Base-by-base conservation (phyloP, 2,797 vertebrate species). In the Hydrolagus colliei region DNA sequence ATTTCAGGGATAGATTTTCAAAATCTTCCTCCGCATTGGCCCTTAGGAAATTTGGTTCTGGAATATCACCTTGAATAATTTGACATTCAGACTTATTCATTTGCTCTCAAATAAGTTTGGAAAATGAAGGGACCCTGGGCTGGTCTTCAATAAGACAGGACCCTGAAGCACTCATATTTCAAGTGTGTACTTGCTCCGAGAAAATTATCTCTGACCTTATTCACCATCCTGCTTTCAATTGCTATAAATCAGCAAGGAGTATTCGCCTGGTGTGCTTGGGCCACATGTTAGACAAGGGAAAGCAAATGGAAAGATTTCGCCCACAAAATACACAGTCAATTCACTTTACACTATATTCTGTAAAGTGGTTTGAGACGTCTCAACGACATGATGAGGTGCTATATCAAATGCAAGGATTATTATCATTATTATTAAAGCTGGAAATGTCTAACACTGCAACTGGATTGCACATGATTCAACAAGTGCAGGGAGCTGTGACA, bases 61-160 rank as follows among this genome's bases (percentile, higher is more conserved):
- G 88, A 86, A 68, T 91, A 88, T 88, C 87, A 86, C 85, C 88
- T 86, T 62, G 86, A 86, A 89, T 93, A 88, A 93, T 93, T 93
- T 94, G 89, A 90, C 92, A 95, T 93, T 95, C 90, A 91, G 89
- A 93, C 93, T 90, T 88, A 88, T 89, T 87, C 90, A 89, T 84
- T 88, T 90, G 90, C 90, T 88, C 86, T 87, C 92, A 88, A 86
- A 92, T 89, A 92, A 89, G 90, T 88, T 89, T 85, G 90, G 87
- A 93, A 90, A 87, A 92, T 89, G 88, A 90, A 87, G 87, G 72
- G 67, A 88, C 89, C 79, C 88, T 88, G 90, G 93, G 89, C 88
- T 90, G 88, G 88, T 77, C 90, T 89, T 91, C 90, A 94, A 93
- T 89, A 90, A 93, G 90, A 88, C 91, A 91, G 73, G 89, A 89